Percentiles rank a stretch among this genome's conserved stretches.
Conservation (phyloP, 2,113 vertebrate species). For the Gadus chalcogrammus region DNA sequence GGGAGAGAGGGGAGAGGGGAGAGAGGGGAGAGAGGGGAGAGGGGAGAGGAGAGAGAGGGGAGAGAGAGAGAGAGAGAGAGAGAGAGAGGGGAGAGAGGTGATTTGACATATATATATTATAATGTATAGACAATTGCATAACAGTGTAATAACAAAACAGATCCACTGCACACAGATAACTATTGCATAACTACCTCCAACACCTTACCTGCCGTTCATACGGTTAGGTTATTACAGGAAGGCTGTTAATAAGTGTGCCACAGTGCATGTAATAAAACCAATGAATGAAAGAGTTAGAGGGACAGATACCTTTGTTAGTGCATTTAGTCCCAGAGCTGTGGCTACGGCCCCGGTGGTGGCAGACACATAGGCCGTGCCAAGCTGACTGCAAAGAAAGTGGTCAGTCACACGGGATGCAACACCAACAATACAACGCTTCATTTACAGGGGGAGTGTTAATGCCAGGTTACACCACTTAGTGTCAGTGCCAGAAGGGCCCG, state of each 20-base stretch:
- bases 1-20: not conserved
- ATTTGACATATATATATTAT: not conserved
- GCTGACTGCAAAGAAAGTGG: constrained; percentile 80
- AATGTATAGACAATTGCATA: not conserved
- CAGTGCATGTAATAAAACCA: no score
- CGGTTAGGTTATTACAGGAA: not conserved
- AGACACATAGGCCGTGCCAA: constrained; percentile 93
- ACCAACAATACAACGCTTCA: constrained; percentile 8
- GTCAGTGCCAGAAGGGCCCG: no score
- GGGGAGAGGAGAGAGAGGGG: not conserved
- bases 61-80: no score
- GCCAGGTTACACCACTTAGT: not conserved
- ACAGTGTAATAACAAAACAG: not conserved
- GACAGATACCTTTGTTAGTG: constrained; percentile 87
- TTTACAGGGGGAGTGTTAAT: not conserved
- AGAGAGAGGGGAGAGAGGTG: no score
- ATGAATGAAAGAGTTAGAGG: constrained; percentile 43
- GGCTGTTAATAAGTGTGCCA: no score
- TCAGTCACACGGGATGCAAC: constrained; percentile 22
- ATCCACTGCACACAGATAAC: constrained; percentile 12
- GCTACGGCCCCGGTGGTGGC: constrained; percentile 93
- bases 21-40: not conserved
- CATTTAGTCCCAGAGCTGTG: constrained; percentile 95
- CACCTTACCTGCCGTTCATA: constrained; percentile 18
- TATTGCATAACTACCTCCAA: constrained; percentile 2